A percentile compares a stretch with the other conserved stretches of the same genome.
Conservation (phyloP, 2,797 vertebrate species). For the Bucorvus abyssinicus region DNA sequence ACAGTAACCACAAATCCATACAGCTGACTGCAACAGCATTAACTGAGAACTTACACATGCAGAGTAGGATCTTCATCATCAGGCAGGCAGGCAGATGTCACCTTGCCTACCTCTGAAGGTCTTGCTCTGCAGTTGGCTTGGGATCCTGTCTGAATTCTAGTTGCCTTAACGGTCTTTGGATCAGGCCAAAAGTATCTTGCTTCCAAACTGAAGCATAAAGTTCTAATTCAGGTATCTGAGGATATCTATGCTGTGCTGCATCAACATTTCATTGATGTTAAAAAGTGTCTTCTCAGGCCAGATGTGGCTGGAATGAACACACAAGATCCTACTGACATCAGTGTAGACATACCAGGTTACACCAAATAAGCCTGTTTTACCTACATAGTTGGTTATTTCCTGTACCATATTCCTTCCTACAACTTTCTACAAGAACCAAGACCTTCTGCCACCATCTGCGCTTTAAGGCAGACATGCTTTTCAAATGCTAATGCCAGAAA, state of each 20-base stretch:
- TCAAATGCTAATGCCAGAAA: neutral
- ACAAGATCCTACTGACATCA: neutral
- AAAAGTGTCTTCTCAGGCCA: neutral
- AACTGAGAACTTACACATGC: neutral
- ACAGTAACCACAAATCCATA: neutral
- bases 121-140: neutral
- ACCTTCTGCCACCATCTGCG: neutral
- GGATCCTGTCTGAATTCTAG: neutral
- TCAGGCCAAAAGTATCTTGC: neutral
- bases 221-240: neutral
- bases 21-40: neutral
- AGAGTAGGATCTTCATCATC: neutral
- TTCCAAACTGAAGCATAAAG: neutral
- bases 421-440: neutral
- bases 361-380: neutral
- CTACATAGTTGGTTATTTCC: neutral
- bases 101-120: neutral
- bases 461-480: neutral
- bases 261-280: neutral
- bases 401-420: neutral
- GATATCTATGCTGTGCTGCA: neutral
- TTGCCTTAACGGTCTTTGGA: neutral
- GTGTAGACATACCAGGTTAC: neutral
- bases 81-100: neutral
- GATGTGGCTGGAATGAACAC: neutral